phyloP scores from a whole-genome alignment of 2,797 vertebrate genomes.

The Parotocinclus haroldoi region DNA sequence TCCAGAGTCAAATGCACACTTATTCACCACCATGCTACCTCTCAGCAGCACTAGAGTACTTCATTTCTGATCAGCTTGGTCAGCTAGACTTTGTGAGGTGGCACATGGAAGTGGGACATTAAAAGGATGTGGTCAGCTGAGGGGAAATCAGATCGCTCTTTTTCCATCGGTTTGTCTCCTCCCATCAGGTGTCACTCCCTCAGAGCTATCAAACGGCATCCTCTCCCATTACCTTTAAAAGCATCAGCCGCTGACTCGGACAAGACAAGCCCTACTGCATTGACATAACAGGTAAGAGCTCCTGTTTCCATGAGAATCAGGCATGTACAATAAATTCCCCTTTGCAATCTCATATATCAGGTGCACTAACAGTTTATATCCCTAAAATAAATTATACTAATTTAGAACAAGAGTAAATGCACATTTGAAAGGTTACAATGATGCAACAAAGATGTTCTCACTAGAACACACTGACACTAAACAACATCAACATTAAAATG shows the following conservation, averaged over 20 bases:
- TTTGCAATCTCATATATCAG: too few species aligned
- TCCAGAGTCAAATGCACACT: not conserved
- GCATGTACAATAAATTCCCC: too few species aligned
- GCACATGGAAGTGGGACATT: conserved; percentile 5
- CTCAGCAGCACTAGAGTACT: not conserved
- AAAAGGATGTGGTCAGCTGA: conserved; percentile 34
- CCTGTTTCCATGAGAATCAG: not conserved
- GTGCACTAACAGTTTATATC: too few species aligned
- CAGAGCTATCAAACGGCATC: conserved; percentile 40
- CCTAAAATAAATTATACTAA: too few species aligned
- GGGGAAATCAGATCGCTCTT: conserved; percentile 39
- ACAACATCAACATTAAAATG: too few species aligned
- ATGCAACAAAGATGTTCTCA: too few species aligned
- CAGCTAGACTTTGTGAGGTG: conserved; percentile 4
- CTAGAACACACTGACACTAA: too few species aligned
- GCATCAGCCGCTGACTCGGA: conserved; percentile 30
- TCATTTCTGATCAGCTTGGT: conserved; percentile 2
- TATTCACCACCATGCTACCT: too few species aligned
- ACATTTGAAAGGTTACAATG: too few species aligned
- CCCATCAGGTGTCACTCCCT: conserved; percentile 46
- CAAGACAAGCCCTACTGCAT: conserved; percentile 4
- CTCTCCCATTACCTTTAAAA: conserved; percentile 49
- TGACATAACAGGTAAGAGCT: not conserved
- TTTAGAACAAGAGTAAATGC: too few species aligned
- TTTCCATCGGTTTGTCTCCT: conserved; percentile 36